Base-by-base conservation (phyloP, 2,888 invertebrate genomes). In the Agrotis ipsilon region DNA sequence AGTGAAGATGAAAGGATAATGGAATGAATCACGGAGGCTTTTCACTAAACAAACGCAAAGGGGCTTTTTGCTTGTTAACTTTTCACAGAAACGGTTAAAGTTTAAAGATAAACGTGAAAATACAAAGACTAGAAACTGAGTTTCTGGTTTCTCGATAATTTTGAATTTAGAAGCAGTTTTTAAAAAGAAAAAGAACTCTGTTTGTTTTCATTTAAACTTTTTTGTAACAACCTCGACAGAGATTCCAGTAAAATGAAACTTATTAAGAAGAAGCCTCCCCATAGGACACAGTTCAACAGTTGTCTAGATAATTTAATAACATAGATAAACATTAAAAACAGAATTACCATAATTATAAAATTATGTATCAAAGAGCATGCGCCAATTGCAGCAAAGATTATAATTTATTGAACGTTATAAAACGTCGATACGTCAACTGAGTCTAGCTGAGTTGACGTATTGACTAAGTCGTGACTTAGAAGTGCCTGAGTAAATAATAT, bases 1-100 rank as follows among this genome's bases (percentile, higher is more conserved):
- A 46, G 63, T 68, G 66, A 69, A 60, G 70, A 73, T 67, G 78
- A 72, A 81, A 68, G 59, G 55, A 57, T 81, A 81, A 81, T 78
- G 24, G 64, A 59, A 45, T 55, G 61, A 73, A 71, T 72, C 71
- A 73, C 75, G 81, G 6, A 69, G 59, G 49, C 59, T 61, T 46
- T 58, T 51, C 66, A 46, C 72, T 46, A 63, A 68, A 72, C 57
- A 63, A 49, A 68, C 57, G 67, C 60, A 13, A 63, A 66, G 27
- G 27, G 52, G 67, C 65, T 61, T 43, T 59, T 32, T 16, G 58
- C 45, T 65, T 75, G 19, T 59, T 49, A 57, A 24, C 49, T 55
- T 75, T 65, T 54, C 55, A 21, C n/a, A 14, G 45, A 55, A 55
- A 18, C 21, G 16, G 43, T 55, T 43, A 39, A 55, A 46, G n/a